Percentiles rank a stretch among this genome's conserved stretches.
phyloP scores from a whole-genome alignment of 2,797 vertebrate species.

The Notoglanidium macrostoma region DNA sequence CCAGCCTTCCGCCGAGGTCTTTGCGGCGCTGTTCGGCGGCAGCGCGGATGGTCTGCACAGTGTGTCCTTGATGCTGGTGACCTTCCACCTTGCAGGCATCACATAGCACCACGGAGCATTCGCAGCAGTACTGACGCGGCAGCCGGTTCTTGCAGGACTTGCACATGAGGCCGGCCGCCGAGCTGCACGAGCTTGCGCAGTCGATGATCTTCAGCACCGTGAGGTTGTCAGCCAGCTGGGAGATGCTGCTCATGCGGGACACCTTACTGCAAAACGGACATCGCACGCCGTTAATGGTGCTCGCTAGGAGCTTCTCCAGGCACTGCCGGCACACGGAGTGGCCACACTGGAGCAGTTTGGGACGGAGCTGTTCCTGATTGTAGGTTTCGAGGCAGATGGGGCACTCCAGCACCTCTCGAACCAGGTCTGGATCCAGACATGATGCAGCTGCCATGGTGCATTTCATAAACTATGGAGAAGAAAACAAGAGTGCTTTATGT shows the following conservation, averaged over 20 bases:
- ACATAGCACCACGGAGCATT: slow-evolving; percentile 83
- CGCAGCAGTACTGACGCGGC: slow-evolving; percentile 87
- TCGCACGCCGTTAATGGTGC: slow-evolving; percentile 92
- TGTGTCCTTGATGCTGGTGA: slow-evolving; percentile 81
- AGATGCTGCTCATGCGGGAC: slow-evolving; percentile 88
- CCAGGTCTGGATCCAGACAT: slow-evolving; percentile 88
- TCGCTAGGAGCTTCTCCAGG: slow-evolving; percentile 92
- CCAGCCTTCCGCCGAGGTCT: slow-evolving; percentile 81
- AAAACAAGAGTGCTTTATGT: slow-evolving; percentile 17
- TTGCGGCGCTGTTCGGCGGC: slow-evolving; percentile 88
- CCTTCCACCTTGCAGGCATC: slow-evolving; percentile 83
- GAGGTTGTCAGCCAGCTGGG: slow-evolving; percentile 92
- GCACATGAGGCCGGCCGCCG: slow-evolving; percentile 88
- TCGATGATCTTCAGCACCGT: slow-evolving; percentile 96
- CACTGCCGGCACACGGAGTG: slow-evolving; percentile 94
- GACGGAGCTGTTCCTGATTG: slow-evolving; percentile 87
- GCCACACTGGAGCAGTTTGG: slow-evolving; percentile 94
- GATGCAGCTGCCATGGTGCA: slow-evolving; percentile 80
- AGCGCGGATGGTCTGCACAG: slow-evolving; percentile 79
- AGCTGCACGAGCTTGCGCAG: slow-evolving; percentile 81
- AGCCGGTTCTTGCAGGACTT: slow-evolving; percentile 86
- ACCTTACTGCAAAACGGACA: slow-evolving; percentile 97
- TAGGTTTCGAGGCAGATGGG: slow-evolving; percentile 98
- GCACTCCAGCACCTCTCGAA: slow-evolving; percentile 94
- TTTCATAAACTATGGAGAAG: slow-evolving; percentile 28